Evolutionary conservation across 2,888 invertebrate species (phyloP).

Genomic region (Nephrotoma appendiculata): DNA sequence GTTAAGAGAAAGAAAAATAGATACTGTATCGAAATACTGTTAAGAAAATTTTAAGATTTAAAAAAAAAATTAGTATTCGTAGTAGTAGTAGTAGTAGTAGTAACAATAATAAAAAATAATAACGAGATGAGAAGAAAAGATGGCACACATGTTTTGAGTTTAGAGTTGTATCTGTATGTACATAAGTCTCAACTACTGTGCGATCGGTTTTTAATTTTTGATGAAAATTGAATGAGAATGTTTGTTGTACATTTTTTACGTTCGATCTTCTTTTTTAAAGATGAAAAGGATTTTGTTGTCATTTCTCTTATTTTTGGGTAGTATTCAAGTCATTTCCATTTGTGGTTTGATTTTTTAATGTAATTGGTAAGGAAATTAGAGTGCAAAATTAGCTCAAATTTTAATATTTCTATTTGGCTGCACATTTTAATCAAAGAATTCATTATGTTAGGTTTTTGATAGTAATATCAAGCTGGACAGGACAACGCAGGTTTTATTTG

Average conservation of each 20-base stretch:
- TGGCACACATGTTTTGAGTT: not conserved
- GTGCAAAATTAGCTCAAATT: not conserved
- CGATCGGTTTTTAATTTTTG: not conserved
- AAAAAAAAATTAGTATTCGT: not conserved
- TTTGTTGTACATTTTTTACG: not conserved
- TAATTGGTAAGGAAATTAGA: not conserved
- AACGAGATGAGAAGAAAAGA: not conserved
- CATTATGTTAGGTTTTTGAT: too few relatives aligned
- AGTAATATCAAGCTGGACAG: too few relatives aligned
- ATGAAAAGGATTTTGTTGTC: not conserved
- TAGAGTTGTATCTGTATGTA: not conserved
- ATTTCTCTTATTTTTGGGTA: not conserved
- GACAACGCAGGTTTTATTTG: too few relatives aligned
- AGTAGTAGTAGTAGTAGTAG: not conserved
- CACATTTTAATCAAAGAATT: too few relatives aligned
- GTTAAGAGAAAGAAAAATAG: not conserved
- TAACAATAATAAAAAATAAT: not conserved
- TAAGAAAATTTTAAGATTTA: not conserved
- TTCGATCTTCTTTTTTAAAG: not conserved
- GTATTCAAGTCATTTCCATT: not conserved
- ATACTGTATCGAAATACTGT: not conserved
- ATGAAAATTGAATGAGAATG: conserved; percentile 1
- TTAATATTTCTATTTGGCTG: too few relatives aligned
- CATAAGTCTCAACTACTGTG: not conserved
- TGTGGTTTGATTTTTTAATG: not conserved